A percentile compares a stretch with the other conserved stretches of the same genome.
These are phyloP conservation scores for Phyllostomus discolor DNA, from an alignment of 2,113 vertebrate genomes.

Conservation along the genomic window DNA sequence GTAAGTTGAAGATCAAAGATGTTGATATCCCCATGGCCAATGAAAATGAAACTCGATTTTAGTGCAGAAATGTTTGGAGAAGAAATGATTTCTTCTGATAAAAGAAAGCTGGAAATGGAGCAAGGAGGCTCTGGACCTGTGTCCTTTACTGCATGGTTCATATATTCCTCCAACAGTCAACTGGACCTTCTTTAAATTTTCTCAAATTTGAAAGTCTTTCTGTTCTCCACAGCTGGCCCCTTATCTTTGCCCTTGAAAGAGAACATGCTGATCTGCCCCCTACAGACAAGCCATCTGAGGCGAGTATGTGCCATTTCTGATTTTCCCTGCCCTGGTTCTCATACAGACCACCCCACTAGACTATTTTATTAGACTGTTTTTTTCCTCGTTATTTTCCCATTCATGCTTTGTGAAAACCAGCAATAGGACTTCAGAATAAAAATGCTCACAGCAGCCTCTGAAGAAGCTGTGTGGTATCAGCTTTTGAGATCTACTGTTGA, in stretches of 20 bases:
- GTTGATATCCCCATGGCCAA: slow-evolving; percentile 12
- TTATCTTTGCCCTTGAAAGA: slow-evolving; percentile 40
- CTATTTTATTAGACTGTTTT: slow-evolving; percentile 49
- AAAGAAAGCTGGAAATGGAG: slow-evolving; percentile 26
- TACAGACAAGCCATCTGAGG: neutral
- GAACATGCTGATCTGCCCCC: neutral
- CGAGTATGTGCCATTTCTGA: neutral
- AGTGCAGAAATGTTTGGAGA: slow-evolving; percentile 31
- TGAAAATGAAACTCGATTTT: slow-evolving; percentile 61
- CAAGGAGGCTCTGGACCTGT: neutral
- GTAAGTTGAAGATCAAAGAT: slow-evolving; percentile 69
- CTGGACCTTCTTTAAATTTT: slow-evolving; percentile 35
- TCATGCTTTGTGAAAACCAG: slow-evolving; percentile 37
- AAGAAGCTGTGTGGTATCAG: neutral
- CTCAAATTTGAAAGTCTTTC: slow-evolving; percentile 27
- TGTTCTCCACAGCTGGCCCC: slow-evolving; percentile 4
- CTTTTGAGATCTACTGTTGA: slow-evolving; percentile 41
- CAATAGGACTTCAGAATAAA: slow-evolving; percentile 11
- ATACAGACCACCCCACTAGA: neutral
- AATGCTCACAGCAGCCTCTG: slow-evolving; percentile 28
- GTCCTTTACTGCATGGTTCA: neutral
- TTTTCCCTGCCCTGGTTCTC: neutral
- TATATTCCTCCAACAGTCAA: neutral
- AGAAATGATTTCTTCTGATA: slow-evolving; percentile 45
- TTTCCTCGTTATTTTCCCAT: slow-evolving; percentile 63